phyloP scores from a whole-genome alignment of 2,888 invertebrate species.

The Aleiodes testaceus region DNA sequence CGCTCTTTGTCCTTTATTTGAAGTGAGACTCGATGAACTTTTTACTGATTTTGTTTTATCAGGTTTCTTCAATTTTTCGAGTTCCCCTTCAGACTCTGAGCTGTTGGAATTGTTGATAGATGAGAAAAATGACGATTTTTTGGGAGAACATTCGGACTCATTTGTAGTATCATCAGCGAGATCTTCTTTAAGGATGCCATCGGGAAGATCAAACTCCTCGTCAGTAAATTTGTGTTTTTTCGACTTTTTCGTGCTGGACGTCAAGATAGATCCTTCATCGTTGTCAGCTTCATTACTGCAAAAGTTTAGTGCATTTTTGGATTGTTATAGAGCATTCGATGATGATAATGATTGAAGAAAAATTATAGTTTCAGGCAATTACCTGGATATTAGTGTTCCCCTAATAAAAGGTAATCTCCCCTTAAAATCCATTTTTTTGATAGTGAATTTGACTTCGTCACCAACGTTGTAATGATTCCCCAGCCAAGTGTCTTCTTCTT shows the following conservation, averaged over 20 bases:
- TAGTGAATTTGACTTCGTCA: conserved; percentile 77
- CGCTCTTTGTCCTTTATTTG: too few species aligned
- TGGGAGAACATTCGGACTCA: neutral
- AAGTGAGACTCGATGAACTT: too few species aligned
- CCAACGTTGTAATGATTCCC: conserved; percentile 76
- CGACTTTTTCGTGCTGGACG: conserved; percentile 2
- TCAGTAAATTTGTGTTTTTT: conserved; percentile 2
- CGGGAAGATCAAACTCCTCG: neutral
- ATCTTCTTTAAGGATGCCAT: neutral
- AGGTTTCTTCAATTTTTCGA: neutral
- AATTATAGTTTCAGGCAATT: conserved; percentile 49
- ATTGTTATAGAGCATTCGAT: too few species aligned
- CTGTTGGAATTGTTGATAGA: neutral
- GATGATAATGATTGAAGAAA: too few species aligned
- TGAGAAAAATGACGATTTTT: neutral
- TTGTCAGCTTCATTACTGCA: conserved; percentile 6
- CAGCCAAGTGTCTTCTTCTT: conserved; percentile 75
- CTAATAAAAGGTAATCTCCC: conserved; percentile 79
- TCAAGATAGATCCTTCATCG: neutral
- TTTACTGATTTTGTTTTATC: neutral
- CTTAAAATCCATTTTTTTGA: conserved; percentile 77
- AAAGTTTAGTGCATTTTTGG: neutral
- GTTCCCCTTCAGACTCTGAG: conserved; percentile 10
- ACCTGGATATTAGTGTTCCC: conserved; percentile 77
- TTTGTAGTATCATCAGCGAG: neutral